Conservation (phyloP, 2,797 vertebrate genomes). For the Chromis chromis region DNA sequence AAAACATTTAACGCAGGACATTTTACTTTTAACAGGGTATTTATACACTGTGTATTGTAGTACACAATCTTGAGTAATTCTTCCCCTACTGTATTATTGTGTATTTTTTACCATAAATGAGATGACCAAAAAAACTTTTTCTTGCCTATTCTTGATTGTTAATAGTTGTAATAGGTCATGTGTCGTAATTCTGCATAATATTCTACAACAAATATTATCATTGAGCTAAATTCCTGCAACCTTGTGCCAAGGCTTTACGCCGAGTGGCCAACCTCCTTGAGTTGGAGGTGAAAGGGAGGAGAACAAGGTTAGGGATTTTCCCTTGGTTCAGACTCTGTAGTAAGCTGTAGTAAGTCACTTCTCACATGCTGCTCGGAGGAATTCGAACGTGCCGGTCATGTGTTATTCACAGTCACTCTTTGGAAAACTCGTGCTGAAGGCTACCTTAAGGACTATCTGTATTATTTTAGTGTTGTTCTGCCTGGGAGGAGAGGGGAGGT, state of each 20-base stretch:
- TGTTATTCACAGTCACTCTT: slow-evolving; percentile 42
- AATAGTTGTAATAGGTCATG: background rate
- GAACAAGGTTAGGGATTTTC: slow-evolving; percentile 34
- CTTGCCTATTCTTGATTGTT: too few species aligned
- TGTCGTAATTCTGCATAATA: slow-evolving; percentile 4
- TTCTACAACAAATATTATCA: slow-evolving; percentile 21
- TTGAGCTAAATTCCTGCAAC: slow-evolving; percentile 38
- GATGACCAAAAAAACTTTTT: too few species aligned
- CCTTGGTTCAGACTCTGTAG: slow-evolving; percentile 36
- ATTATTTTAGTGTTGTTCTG: slow-evolving; percentile 26
- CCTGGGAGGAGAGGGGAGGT: background rate
- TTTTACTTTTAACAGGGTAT: too few species aligned
- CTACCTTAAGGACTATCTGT: slow-evolving; percentile 47
- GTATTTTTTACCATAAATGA: too few species aligned
- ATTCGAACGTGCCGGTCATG: slow-evolving; percentile 76
- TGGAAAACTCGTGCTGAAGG: slow-evolving; percentile 34
- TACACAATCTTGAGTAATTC: too few species aligned
- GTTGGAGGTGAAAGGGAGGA: slow-evolving; percentile 7
- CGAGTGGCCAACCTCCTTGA: slow-evolving; percentile 17
- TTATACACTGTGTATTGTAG: too few species aligned
- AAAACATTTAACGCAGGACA: too few species aligned
- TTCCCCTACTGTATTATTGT: too few species aligned
- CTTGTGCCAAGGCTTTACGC: slow-evolving; percentile 65
- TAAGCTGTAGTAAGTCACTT: slow-evolving; percentile 68
- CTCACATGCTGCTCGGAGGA: slow-evolving; percentile 76